phyloP scores from a whole-genome alignment of 2,888 invertebrate species.

The Lumbricus terrestris region DNA sequence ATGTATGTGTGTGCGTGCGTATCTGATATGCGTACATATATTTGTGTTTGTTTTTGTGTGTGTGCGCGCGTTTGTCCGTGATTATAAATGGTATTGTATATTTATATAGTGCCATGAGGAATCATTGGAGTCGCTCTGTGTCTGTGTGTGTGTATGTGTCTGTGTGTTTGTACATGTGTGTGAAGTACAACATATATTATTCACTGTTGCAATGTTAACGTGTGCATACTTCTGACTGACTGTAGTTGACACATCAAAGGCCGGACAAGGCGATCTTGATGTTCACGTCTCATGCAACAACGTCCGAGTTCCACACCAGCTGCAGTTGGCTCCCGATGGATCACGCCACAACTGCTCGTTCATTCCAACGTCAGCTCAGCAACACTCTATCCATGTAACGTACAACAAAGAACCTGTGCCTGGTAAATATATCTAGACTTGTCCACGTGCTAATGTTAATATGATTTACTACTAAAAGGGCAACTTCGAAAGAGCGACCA shows the following conservation, averaged over 20 bases:
- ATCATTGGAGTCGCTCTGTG: no score
- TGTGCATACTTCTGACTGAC: not conserved
- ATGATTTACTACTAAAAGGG: no score
- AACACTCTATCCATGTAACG: slow-evolving; percentile 83
- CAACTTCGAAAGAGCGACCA: no score
- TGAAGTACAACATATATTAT: no score
- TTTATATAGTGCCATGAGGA: no score
- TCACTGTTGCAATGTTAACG: not conserved
- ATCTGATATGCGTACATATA: no score
- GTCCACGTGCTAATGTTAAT: not conserved
- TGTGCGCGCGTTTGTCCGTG: no score
- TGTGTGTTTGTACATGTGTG: not conserved
- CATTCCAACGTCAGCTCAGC: slow-evolving; percentile 81
- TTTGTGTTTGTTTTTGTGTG: no score
- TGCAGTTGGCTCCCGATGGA: not conserved
- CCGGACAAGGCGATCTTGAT: slow-evolving; percentile 77
- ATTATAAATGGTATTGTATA: no score
- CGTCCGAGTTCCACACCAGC: slow-evolving; percentile 51
- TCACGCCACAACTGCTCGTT: slow-evolving; percentile 69
- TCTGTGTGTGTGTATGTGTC: no score
- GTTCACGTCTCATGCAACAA: slow-evolving; percentile 58
- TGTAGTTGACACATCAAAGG: slow-evolving; percentile 87
- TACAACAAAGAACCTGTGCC: slow-evolving; percentile 63
- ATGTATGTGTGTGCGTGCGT: no score
- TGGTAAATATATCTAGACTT: slow-evolving; percentile 46